Evolutionary conservation across 2,113 vertebrate species (phyloP).

Genomic region (Meriones unguiculatus): DNA sequence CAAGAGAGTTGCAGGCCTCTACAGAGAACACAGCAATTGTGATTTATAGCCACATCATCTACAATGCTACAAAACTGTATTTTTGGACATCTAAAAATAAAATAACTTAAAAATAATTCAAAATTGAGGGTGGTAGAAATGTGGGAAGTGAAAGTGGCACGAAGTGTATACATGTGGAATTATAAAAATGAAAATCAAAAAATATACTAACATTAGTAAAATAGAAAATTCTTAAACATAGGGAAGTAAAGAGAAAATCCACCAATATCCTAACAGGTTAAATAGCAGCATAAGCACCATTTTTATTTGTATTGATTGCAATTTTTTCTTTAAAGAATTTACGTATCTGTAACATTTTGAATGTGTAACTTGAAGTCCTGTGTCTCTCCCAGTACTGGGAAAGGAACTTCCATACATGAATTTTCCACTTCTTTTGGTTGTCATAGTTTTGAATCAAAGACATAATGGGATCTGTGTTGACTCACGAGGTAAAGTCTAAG

Average conservation of each 20-base stretch:
- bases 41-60: slow-evolving; percentile 38
- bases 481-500: neutral
- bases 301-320: neutral
- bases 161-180: neutral
- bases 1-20: neutral
- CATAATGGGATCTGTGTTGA: neutral
- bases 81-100: slow-evolving; percentile 43
- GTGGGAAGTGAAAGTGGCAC: neutral
- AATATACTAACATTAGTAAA: neutral
- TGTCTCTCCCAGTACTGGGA: neutral
- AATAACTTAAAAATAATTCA: slow-evolving; percentile 33
- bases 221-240: slow-evolving; percentile 49
- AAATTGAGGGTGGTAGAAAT: neutral
- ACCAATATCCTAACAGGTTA: slow-evolving; percentile 21
- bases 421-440: slow-evolving; percentile 31
- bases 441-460: neutral
- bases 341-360: slow-evolving; percentile 13
- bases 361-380: neutral
- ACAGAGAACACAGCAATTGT: neutral
- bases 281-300: neutral
- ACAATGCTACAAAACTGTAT: slow-evolving; percentile 5
- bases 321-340: slow-evolving; percentile 39
- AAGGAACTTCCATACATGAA: neutral
- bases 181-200: neutral
- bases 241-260: neutral